A percentile compares a stretch with the other conserved stretches of the same genome.
Conservation (phyloP, 2,113 vertebrate species). For the Mesoclemmys tuberculata region DNA sequence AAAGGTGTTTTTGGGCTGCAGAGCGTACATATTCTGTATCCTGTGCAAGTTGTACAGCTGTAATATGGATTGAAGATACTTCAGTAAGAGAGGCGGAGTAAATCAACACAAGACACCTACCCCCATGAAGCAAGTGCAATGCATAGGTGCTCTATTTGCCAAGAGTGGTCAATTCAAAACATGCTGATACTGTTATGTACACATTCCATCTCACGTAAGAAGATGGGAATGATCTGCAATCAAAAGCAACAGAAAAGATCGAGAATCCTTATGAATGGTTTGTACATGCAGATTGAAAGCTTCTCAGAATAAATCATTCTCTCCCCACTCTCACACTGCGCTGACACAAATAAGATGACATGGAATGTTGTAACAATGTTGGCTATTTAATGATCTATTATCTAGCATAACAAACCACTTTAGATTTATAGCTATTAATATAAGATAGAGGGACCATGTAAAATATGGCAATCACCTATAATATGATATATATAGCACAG, state of each 20-base stretch:
- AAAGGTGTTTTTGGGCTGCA: not conserved
- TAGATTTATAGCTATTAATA: not conserved
- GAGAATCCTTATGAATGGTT: fast-evolving
- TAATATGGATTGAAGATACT: not conserved
- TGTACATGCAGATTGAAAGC: not conserved
- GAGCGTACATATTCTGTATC: not conserved
- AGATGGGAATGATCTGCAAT: not conserved
- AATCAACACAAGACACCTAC: not conserved
- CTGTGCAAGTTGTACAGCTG: not conserved
- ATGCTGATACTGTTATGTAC: not conserved
- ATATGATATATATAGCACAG: fast-evolving
- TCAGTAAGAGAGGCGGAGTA: not conserved
- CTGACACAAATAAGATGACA: not conserved
- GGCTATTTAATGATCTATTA: not conserved
- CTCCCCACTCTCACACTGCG: not conserved
- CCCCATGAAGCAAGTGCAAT: not conserved
- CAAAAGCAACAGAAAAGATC: fast-evolving
- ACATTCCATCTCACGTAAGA: not conserved
- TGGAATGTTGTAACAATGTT: not conserved
- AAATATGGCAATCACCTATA: not conserved
- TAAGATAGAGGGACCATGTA: not conserved
- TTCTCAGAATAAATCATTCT: not conserved
- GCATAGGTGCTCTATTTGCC: not conserved
- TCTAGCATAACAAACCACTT: not conserved
- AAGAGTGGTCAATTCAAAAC: not conserved